phyloP scores from a whole-genome alignment of 2,888 invertebrate genomes.

The Leucophenga maculata region DNA sequence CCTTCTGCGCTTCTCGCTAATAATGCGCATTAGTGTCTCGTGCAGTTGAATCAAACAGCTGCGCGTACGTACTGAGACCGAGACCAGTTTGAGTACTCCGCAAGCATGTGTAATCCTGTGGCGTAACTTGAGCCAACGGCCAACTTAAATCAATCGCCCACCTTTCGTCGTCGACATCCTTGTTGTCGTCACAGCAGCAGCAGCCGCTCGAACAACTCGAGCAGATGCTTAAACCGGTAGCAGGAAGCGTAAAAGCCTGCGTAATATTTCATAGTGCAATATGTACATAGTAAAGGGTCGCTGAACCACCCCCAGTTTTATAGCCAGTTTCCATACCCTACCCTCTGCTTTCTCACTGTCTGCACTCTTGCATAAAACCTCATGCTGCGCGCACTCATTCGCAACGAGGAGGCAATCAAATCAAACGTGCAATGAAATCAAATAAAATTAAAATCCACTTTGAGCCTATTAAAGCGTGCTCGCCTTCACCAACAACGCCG shows the following conservation, averaged over 20 bases:
- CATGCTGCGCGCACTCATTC: constrained; percentile 44
- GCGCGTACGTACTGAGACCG: constrained; percentile 21
- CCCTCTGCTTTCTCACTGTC: not conserved
- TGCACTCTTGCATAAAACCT: constrained; percentile 14
- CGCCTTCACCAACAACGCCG: constrained; percentile 28
- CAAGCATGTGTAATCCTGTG: constrained; percentile 52
- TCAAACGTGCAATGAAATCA: constrained; percentile 53
- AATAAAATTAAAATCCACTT: constrained; percentile 71
- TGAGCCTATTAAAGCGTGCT: constrained; percentile 67
- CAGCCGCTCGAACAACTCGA: too few species aligned
- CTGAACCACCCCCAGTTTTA: constrained; percentile 12
- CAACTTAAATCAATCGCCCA: constrained; percentile 37
- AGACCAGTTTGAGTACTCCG: constrained; percentile 21
- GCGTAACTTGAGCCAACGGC: constrained; percentile 49
- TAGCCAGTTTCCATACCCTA: too few species aligned
- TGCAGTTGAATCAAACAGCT: constrained; percentile 37
- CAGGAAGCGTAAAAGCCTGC: not conserved
- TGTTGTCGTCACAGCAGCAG: too few species aligned
- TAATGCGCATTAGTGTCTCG: constrained; percentile 61
- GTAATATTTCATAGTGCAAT: too few species aligned
- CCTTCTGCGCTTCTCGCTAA: constrained; percentile 54
- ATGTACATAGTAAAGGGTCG: constrained; percentile 25
- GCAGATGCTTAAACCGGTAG: constrained; percentile 24
- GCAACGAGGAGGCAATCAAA: constrained; percentile 57
- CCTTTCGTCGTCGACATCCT: constrained; percentile 32